These are phyloP conservation scores for Cisticola juncidis DNA, from an alignment of 2,113 vertebrate genomes.

Conservation along the genomic window DNA sequence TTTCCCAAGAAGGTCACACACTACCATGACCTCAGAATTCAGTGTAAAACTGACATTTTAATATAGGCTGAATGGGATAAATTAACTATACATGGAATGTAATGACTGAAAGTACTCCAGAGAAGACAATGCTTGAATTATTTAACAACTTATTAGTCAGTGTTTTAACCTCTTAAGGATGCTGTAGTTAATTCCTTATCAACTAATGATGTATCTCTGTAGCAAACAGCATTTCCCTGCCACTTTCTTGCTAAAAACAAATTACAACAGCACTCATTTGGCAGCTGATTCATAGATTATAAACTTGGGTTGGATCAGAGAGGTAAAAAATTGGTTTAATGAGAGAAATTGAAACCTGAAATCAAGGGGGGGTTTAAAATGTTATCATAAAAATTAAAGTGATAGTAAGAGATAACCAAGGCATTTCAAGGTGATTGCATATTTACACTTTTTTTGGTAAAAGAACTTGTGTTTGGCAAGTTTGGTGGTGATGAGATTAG, in stretches of 20 bases:
- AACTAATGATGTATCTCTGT: not conserved
- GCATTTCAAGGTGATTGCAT: not conserved
- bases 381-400: not conserved
- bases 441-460: not conserved
- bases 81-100: constrained; percentile 33
- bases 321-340: not conserved
- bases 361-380: not conserved
- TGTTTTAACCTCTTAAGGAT: not conserved
- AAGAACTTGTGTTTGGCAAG: not conserved
- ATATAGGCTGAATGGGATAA: constrained; percentile 28
- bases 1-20: constrained; percentile 11
- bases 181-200: not conserved
- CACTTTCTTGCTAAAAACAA: not conserved
- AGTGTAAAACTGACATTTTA: constrained; percentile 51
- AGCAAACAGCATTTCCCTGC: not conserved
- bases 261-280: not conserved
- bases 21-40: constrained; percentile 21
- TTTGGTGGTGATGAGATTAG: not conserved
- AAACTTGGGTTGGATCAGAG: not conserved
- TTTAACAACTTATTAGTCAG: not conserved
- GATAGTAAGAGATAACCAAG: not conserved
- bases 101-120: constrained; percentile 1
- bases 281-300: not conserved
- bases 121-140: constrained; percentile 5
- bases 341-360: not conserved